Percentiles rank a stretch among this genome's conserved stretches.
Evolutionary conservation across 2,113 vertebrate genomes (phyloP).

Genomic region (Atlantisia rogersi): DNA sequence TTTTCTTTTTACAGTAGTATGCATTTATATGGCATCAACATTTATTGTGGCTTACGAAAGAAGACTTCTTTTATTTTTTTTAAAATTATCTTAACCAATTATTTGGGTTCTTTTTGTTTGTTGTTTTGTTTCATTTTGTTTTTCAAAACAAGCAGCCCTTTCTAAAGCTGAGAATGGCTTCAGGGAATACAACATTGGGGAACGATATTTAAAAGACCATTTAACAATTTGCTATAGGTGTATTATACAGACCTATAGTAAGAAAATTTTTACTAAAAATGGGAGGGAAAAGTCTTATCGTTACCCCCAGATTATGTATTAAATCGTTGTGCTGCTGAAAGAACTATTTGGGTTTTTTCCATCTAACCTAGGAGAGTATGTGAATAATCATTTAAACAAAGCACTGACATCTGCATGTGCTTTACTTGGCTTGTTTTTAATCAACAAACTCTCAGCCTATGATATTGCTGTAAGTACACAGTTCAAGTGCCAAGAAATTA

Average conservation of each 20-base stretch:
- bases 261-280: not conserved
- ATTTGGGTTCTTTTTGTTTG: not conserved
- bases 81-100: not conserved
- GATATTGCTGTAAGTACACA: constrained; percentile 23
- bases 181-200: not conserved
- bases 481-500: constrained; percentile 51
- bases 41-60: not conserved
- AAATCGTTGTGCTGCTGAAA: not conserved
- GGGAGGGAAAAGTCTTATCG: not conserved
- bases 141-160: not conserved
- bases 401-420: constrained; percentile 53
- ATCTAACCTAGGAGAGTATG: constrained; percentile 2
- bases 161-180: not conserved
- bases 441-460: constrained; percentile 51
- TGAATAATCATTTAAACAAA: constrained; percentile 49
- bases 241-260: not conserved
- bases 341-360: not conserved
- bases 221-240: not conserved
- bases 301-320: not conserved
- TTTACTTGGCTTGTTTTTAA: constrained; percentile 64
- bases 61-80: not conserved
- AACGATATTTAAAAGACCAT: not conserved
- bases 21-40: not conserved
- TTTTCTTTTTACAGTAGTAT: not conserved
- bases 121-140: not conserved